Conservation (phyloP, 2,797 vertebrate species). For the Hyperoplus lanceolatus region DNA sequence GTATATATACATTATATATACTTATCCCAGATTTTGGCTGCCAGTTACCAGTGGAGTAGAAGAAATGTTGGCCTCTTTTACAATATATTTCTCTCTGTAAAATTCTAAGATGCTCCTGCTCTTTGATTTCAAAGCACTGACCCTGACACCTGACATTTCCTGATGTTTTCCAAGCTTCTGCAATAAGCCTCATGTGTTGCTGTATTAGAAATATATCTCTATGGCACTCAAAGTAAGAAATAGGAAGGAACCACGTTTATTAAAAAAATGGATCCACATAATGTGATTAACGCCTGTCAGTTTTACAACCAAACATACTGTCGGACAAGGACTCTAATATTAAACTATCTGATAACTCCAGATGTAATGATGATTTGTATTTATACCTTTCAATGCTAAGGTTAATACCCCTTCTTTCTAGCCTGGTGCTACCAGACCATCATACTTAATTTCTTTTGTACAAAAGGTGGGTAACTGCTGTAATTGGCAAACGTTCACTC, state of each 20-base stretch:
- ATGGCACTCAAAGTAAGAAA: not conserved
- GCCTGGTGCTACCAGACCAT: too few species aligned
- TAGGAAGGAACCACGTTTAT: not conserved
- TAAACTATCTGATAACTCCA: not conserved
- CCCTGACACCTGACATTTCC: conserved; percentile 4
- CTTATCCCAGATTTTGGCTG: not conserved
- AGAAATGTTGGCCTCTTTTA: conserved; percentile 4
- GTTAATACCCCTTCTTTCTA: not conserved
- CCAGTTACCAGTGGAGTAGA: not conserved
- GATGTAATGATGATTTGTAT: not conserved
- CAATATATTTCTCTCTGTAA: conserved; percentile 1
- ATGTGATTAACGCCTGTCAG: not conserved
- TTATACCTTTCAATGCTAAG: not conserved
- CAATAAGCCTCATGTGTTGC: not conserved
- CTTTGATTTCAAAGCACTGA: conserved; percentile 10
- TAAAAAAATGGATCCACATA: not conserved
- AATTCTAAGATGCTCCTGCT: not conserved
- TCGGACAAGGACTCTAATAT: not conserved
- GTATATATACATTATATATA: not conserved
- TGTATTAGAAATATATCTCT: not conserved
- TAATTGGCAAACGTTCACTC: too few species aligned
- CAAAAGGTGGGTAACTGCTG: too few species aligned
- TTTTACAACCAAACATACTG: not conserved
- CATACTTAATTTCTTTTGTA: too few species aligned
- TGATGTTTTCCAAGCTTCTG: not conserved